Percentiles rank a stretch among this genome's conserved stretches.
Evolutionary conservation across 2,888 invertebrate species (phyloP).

Genomic region (Unio pictorum): DNA sequence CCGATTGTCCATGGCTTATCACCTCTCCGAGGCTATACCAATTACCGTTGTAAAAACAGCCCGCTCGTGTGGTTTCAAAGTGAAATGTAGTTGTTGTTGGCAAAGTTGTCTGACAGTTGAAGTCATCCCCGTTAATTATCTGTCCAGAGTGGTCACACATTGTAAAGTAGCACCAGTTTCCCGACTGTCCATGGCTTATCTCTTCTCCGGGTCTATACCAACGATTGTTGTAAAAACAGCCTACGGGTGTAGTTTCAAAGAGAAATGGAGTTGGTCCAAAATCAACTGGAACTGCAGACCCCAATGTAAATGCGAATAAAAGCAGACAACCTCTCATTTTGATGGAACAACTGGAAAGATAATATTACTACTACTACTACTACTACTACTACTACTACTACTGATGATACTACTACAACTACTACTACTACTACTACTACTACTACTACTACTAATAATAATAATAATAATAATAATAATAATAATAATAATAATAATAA

Average conservation of each 20-base stretch:
- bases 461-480: too few species aligned
- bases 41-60: constrained; percentile 1
- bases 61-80: too few species aligned
- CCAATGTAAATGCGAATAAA: too few species aligned
- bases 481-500: too few species aligned
- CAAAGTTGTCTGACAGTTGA: background rate
- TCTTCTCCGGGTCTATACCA: constrained; percentile 6
- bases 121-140: constrained; percentile 2
- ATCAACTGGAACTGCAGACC: too few species aligned
- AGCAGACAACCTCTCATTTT: background rate
- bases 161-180: constrained; percentile 5
- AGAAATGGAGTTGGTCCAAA: too few species aligned
- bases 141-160: constrained; percentile 2
- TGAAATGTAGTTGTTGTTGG: background rate
- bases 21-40: constrained; percentile 5
- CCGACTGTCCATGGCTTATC: constrained; percentile 2
- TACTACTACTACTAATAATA: too few species aligned
- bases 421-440: too few species aligned
- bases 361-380: too few species aligned
- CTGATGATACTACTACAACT: too few species aligned
- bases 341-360: background rate
- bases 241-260: too few species aligned
- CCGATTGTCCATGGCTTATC: constrained; percentile 1
- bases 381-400: too few species aligned
- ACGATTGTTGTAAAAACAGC: background rate